Evolutionary conservation across 2,888 invertebrate species (phyloP), one percentile per base, ranked within the genome.

Genomic region (Barypeithes pellucidus): DNA sequence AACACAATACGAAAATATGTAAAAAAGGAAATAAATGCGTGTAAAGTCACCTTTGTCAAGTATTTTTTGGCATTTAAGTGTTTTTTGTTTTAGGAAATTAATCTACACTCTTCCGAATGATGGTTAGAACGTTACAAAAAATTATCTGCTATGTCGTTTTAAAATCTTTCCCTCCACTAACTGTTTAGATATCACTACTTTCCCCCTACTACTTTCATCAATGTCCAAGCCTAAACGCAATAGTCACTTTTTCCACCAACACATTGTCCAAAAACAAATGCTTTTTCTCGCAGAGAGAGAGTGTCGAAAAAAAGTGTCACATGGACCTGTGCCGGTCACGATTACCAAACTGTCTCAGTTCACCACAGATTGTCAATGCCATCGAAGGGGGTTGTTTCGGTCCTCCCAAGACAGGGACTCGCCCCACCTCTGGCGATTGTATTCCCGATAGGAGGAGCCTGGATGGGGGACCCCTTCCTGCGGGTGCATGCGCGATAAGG

Each of bases 311-410:
- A 59, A 63, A 47, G 29, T 16, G 33, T 18, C 43, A 60, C 67
- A 29, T 41, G 20, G 54, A 59, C 63, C 20, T 43, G 50, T 20
- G 39, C 59, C 65, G 54, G 36, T 57, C 54, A 57, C 54, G 65
- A 71, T 14, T 67, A 18, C n/a, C 59, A 39, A 52, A 72, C 72
- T 72, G 72, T 72, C 72, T 66, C 72, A 47, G 61, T 43, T 59
- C 70, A 63, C 62, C 63, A 45, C 65, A 43, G 72, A 72, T 70
- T 71, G 74, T 74, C 74, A 74, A 67, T 67, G 74, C 61, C 67
- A 71, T 67, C 24, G 67, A 73, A 60, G 67, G 73, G 73, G 74
- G 73, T 73, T 65, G 69, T 29, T 47, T 63, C n/a, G 47, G 14
- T 36, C 41, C 59, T 59, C 62, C 73, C 63, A 60, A 62, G 57